phyloP scores from a whole-genome alignment of 2,797 vertebrate species.

The Sebastes dallii region DNA sequence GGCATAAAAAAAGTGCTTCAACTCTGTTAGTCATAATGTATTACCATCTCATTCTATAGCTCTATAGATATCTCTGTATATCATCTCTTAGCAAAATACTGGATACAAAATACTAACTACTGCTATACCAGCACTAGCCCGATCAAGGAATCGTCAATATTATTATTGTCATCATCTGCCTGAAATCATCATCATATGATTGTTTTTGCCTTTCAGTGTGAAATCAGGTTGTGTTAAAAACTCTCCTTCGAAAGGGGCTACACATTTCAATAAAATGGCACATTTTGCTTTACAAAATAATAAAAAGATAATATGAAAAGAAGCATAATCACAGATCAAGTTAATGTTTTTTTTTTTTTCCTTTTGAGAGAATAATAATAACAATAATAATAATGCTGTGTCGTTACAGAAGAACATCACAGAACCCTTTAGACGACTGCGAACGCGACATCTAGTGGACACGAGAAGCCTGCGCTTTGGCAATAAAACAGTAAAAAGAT shows the following conservation, averaged over 20 bases:
- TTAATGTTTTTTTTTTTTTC: conserved; percentile 80
- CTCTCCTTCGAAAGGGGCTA: conserved; percentile 72
- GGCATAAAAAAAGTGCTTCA: conserved; percentile 84
- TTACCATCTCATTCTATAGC: conserved; percentile 78
- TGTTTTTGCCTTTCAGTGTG: conserved; percentile 71
- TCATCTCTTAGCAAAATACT: conserved; percentile 83
- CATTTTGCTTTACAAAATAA: conserved; percentile 77
- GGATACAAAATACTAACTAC: conserved; percentile 82
- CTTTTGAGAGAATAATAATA: conserved; percentile 77
- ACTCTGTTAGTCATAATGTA: conserved; percentile 81
- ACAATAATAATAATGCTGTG: conserved; percentile 79
- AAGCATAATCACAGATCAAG: conserved; percentile 84
- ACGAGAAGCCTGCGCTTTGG: conserved; percentile 90
- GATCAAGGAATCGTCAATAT: conserved; percentile 70
- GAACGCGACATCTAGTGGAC: conserved; percentile 76
- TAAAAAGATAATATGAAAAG: conserved; percentile 77
- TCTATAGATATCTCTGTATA: conserved; percentile 83
- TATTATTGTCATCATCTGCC: conserved; percentile 66
- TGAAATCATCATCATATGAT: conserved; percentile 71
- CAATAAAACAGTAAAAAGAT: conserved; percentile 81
- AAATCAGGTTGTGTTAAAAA: conserved; percentile 68
- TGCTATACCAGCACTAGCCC: conserved; percentile 75
- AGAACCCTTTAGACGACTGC: conserved; percentile 84
- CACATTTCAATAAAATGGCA: conserved; percentile 78
- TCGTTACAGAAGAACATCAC: conserved; percentile 82